These are phyloP conservation scores for Paratrypauchen microcephalus DNA, from an alignment of 2,797 vertebrate genomes.

Conservation along the genomic window DNA sequence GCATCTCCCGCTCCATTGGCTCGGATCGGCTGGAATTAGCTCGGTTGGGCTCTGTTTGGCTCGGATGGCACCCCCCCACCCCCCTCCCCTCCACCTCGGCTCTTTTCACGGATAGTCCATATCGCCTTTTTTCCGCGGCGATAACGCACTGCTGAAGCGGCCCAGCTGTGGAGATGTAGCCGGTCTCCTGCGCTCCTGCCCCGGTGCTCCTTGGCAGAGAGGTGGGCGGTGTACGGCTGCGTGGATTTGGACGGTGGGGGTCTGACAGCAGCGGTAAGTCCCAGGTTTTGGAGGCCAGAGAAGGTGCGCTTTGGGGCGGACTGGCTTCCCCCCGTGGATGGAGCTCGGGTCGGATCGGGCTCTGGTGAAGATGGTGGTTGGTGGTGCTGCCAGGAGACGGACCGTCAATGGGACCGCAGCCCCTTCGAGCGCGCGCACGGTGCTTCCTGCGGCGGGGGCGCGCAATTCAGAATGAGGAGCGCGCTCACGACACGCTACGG, in stretches of 20 bases:
- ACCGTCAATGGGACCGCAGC: constrained; percentile 88
- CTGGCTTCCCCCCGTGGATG: constrained; percentile 57
- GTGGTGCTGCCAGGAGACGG: constrained; percentile 82
- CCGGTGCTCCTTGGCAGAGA: constrained; percentile 1
- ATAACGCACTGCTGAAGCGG: constrained; percentile 11
- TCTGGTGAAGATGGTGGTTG: constrained; percentile 53
- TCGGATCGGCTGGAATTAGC: background rate
- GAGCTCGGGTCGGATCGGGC: constrained; percentile 39
- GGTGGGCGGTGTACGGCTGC: background rate
- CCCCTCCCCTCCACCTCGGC: constrained; percentile 73
- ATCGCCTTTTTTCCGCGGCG: constrained; percentile 68
- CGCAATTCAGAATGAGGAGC: constrained; percentile 82
- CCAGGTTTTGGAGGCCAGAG: background rate
- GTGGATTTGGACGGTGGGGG: background rate
- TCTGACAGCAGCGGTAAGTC: background rate
- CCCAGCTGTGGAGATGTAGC: constrained; percentile 29
- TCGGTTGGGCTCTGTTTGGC: constrained; percentile 1
- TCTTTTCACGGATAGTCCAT: constrained; percentile 80
- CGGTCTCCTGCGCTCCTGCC: constrained; percentile 55
- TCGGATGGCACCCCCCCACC: constrained; percentile 29
- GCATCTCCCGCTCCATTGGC: constrained; percentile 6
- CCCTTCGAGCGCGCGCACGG: constrained; percentile 78
- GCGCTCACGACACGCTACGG: constrained; percentile 56
- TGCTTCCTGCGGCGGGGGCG: constrained; percentile 65
- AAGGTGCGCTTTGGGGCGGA: constrained; percentile 65